Evolutionary conservation across 2,888 invertebrate genomes (phyloP).

Genomic region (Mallateleia sp.): DNA sequence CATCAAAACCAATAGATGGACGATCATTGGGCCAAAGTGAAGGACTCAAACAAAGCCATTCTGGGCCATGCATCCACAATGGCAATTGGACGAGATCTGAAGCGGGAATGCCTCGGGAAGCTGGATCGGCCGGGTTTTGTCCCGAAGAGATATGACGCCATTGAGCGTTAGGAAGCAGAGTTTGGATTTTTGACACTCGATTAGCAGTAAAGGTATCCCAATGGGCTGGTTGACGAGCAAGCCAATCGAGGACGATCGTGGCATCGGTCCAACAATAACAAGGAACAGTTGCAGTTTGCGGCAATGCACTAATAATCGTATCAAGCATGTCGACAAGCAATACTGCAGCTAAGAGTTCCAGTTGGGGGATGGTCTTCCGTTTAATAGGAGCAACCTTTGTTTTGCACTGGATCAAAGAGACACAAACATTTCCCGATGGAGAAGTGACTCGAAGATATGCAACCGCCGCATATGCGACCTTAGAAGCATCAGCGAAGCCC

Average conservation of each 20-base stretch:
- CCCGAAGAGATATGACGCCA: slow-evolving; percentile 37
- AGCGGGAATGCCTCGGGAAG: slow-evolving; percentile 14
- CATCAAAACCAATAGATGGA: no score
- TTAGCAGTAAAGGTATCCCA: slow-evolving; percentile 28
- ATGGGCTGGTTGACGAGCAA: no score
- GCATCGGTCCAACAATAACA: no score
- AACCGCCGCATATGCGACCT: no score
- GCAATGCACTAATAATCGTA: no score
- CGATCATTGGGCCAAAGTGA: neutral
- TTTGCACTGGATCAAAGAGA: slow-evolving; percentile 18
- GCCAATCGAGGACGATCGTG: no score
- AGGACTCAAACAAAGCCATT: neutral
- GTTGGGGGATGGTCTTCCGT: slow-evolving; percentile 13
- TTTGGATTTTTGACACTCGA: slow-evolving; percentile 24
- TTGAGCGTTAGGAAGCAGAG: slow-evolving; percentile 1
- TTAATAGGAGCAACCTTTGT: no score
- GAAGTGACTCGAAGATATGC: slow-evolving; percentile 22
- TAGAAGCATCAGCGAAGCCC: slow-evolving; percentile 41
- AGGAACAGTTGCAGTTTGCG: no score
- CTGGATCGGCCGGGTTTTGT: slow-evolving; percentile 37
- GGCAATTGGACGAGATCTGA: neutral
- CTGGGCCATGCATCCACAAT: slow-evolving; percentile 18
- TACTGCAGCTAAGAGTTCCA: slow-evolving; percentile 19
- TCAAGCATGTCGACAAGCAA: no score
- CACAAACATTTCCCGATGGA: neutral